These are phyloP conservation scores for Petrolisthes manimaculis DNA, from an alignment of 2,888 invertebrate species.

Conservation along the genomic window DNA sequence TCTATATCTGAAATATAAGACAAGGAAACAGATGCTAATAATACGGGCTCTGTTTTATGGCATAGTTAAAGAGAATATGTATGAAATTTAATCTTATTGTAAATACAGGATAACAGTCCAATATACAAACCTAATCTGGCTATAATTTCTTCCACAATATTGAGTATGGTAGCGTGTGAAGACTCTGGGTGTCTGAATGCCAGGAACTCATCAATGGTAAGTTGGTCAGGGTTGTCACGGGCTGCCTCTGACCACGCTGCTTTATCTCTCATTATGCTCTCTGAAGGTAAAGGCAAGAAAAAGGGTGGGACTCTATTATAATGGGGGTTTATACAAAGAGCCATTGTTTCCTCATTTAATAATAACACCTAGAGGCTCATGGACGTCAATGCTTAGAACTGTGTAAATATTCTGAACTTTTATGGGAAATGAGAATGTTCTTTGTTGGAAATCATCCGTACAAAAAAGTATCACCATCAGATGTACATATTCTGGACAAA, in stretches of 20 bases:
- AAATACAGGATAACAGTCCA: background rate
- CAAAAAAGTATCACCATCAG: too few species aligned
- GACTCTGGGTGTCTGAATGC: conserved; percentile 88
- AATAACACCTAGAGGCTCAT: background rate
- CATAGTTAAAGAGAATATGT: too few species aligned
- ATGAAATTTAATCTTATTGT: too few species aligned
- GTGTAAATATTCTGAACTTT: too few species aligned
- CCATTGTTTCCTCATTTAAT: background rate
- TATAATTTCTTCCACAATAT: conserved; percentile 82
- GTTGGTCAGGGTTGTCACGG: conserved; percentile 79
- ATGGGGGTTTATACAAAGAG: background rate
- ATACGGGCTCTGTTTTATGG: too few species aligned
- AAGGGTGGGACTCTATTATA: background rate
- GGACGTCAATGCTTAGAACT: too few species aligned
- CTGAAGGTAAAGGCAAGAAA: conserved; percentile 30
- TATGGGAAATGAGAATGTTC: too few species aligned
- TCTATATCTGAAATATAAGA: conserved; percentile 50
- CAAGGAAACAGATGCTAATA: too few species aligned
- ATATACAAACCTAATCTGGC: conserved; percentile 70
- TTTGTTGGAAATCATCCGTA: too few species aligned
- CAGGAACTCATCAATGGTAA: conserved; percentile 82
- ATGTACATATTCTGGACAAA: too few species aligned
- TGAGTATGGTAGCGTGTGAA: conserved; percentile 77
- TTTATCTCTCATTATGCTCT: conserved; percentile 70
- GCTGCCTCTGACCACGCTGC: conserved; percentile 85